A percentile compares a stretch with the other conserved stretches of the same genome.
Conservation (phyloP, 2,797 vertebrate species). For the Brachyrhaphis roseni region DNA sequence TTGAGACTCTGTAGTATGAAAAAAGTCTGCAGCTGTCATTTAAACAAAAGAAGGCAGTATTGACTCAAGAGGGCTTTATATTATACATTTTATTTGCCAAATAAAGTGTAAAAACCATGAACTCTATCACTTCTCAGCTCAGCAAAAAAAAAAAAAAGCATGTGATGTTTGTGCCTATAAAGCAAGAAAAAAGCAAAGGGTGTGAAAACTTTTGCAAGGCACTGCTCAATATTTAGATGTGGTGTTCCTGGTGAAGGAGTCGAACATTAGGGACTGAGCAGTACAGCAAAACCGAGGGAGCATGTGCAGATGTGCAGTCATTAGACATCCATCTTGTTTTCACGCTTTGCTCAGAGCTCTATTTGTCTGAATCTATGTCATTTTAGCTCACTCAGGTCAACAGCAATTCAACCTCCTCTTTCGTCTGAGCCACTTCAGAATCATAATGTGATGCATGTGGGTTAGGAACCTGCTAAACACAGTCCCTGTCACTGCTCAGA, state of each 20-base stretch:
- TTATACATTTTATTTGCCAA: background rate
- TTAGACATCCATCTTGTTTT: slow-evolving; percentile 80
- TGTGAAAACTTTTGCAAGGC: slow-evolving; percentile 1
- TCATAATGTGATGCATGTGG: slow-evolving; percentile 81
- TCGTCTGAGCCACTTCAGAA: slow-evolving; percentile 79
- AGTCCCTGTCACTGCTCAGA: slow-evolving; percentile 77
- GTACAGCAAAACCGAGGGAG: slow-evolving; percentile 36
- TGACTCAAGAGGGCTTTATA: background rate
- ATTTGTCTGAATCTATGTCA: slow-evolving; percentile 83
- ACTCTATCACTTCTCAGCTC: background rate
- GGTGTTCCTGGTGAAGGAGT: slow-evolving; percentile 53
- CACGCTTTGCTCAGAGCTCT: slow-evolving; percentile 74
- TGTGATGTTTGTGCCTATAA: background rate
- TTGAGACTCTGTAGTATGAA: background rate
- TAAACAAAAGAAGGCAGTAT: background rate
- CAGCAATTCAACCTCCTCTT: slow-evolving; percentile 80
- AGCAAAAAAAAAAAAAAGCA: background rate
- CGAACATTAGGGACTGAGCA: slow-evolving; percentile 56
- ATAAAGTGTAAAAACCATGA: background rate
- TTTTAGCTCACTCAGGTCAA: slow-evolving; percentile 83
- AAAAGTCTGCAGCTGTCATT: background rate
- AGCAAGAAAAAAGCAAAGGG: background rate
- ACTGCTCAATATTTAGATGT: slow-evolving; percentile 41
- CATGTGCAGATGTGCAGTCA: slow-evolving; percentile 75
- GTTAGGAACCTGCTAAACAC: slow-evolving; percentile 80